Evolutionary conservation across 2,797 vertebrate species (phyloP).

Genomic region (Vireo griseus): DNA sequence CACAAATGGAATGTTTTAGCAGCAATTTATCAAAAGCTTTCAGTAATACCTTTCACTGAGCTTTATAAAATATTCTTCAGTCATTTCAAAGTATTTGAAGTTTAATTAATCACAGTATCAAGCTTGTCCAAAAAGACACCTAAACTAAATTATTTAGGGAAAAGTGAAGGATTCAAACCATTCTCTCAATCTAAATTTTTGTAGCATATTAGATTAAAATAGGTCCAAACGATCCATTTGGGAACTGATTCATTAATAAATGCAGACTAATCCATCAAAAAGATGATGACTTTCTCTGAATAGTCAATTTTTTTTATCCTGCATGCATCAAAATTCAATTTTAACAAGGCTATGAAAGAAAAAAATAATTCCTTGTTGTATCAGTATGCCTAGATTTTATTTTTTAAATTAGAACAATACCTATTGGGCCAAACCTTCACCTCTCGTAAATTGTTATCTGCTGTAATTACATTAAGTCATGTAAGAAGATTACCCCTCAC

Average conservation of each 20-base stretch:
- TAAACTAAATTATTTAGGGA: background rate
- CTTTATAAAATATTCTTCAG: slow-evolving; percentile 33
- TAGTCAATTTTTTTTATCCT: background rate
- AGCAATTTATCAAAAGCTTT: slow-evolving; percentile 52
- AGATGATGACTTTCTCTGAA: background rate
- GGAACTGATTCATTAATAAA: slow-evolving; percentile 4
- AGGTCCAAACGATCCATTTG: background rate
- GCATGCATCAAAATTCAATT: background rate
- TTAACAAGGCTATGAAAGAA: background rate
- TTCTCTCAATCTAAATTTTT: background rate
- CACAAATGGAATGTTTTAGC: slow-evolving; percentile 31
- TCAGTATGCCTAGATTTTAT: background rate
- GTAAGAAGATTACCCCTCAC: background rate
- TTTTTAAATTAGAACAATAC: background rate
- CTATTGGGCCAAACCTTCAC: background rate
- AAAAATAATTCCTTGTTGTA: background rate
- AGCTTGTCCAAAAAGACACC: slow-evolving; percentile 12
- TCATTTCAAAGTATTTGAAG: slow-evolving; percentile 13
- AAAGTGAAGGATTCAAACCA: slow-evolving; percentile 1
- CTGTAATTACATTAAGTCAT: background rate
- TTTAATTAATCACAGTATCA: slow-evolving; percentile 60
- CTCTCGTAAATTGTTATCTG: background rate
- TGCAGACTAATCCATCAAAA: background rate
- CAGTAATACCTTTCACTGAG: background rate
- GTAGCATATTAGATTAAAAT: background rate